Evolutionary conservation across 2,113 vertebrate species (phyloP).

Genomic region (Lagopus leucura): DNA sequence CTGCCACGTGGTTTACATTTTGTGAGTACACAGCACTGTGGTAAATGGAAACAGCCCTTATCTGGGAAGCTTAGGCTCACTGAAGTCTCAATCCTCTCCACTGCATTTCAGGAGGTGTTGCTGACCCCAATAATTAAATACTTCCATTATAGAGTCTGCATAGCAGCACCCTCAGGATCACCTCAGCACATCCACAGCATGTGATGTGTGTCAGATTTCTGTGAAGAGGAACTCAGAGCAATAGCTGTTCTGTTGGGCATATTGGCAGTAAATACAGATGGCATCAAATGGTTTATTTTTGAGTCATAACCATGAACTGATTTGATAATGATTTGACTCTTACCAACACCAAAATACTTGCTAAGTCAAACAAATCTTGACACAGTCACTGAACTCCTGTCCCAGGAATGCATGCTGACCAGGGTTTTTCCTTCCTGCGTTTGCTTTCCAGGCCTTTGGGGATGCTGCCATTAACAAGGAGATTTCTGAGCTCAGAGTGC

Average conservation of each 20-base stretch:
- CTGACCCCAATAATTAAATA: constrained; percentile 46
- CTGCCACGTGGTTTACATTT: neutral
- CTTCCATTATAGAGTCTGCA: constrained; percentile 3
- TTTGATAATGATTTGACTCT: neutral
- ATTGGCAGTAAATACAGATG: neutral
- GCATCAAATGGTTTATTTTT: neutral
- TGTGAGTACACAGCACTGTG: neutral
- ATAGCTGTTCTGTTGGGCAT: neutral
- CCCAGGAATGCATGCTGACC: neutral
- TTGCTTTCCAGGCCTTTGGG: constrained; percentile 74
- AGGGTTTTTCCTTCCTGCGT: neutral
- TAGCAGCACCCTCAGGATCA: neutral
- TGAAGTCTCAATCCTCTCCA: neutral
- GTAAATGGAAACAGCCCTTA: constrained; percentile 39
- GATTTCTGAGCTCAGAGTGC: constrained; percentile 79
- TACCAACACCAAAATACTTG: neutral
- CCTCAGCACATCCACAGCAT: constrained; percentile 8
- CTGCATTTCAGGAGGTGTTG: constrained; percentile 60
- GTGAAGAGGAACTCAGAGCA: neutral
- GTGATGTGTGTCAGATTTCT: constrained; percentile 1
- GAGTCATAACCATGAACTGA: neutral
- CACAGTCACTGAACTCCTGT: neutral
- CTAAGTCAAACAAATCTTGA: neutral
- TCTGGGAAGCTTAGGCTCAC: neutral
- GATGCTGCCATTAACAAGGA: constrained; percentile 83